Conservation (phyloP, 2,113 vertebrate species). For the Dromaius novaehollandiae region DNA sequence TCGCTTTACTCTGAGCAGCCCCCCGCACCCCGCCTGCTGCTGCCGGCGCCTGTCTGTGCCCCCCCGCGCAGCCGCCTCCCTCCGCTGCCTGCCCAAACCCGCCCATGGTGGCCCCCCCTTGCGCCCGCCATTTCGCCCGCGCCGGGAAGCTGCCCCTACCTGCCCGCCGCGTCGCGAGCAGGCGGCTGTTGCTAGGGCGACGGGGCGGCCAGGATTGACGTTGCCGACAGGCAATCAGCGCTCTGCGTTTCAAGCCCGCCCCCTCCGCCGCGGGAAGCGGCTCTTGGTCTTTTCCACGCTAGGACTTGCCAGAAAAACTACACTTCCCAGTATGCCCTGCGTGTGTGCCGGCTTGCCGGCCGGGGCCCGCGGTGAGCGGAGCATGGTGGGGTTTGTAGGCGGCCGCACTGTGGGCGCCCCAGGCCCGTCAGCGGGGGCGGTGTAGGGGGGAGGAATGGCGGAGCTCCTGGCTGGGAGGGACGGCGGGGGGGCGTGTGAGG, state of each 20-base stretch:
- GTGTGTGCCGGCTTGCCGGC: rapidly evolving
- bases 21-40: no score
- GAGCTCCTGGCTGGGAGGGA: neutral
- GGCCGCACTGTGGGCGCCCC: neutral
- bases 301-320: rapidly evolving
- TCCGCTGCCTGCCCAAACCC: neutral
- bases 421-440: neutral
- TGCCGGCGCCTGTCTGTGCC: no score
- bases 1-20: neutral
- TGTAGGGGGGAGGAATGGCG: neutral
- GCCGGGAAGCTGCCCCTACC: neutral
- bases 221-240: neutral
- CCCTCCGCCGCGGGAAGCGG: neutral
- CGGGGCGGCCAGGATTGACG: neutral
- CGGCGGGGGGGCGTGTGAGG: neutral
- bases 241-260: neutral
- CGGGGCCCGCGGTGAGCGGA: neutral
- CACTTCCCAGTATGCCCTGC: rapidly evolving
- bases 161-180: neutral
- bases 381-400: neutral
- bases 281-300: rapidly evolving
- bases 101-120: no score
- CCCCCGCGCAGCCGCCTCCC: no score
- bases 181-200: constrained; percentile 17
- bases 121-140: no score